Conservation (phyloP, 2,888 invertebrate genomes). For the Onthophagus sagittarius region DNA sequence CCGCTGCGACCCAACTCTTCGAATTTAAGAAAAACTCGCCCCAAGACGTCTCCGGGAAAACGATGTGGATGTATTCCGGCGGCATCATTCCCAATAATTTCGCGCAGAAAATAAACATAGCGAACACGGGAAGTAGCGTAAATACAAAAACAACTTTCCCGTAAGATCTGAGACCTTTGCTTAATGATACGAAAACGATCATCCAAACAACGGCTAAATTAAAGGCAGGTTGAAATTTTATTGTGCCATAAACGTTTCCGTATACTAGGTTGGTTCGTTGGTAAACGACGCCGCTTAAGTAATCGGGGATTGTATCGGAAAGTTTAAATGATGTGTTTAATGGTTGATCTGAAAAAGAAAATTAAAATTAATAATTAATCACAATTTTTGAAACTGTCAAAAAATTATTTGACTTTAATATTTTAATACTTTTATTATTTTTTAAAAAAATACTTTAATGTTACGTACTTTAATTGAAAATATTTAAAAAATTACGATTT, state of each 20-base stretch:
- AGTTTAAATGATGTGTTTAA: conserved; percentile 53
- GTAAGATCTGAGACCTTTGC: conserved; percentile 81
- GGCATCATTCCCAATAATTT: conserved; percentile 73
- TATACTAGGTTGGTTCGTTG: conserved; percentile 54
- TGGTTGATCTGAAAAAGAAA: conserved; percentile 23
- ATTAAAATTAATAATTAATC: background rate
- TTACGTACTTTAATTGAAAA: too few species aligned
- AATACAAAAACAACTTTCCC: conserved; percentile 81
- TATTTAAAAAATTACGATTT: too few species aligned
- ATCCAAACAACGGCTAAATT: conserved; percentile 89
- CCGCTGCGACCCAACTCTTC: conserved; percentile 85
- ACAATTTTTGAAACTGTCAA: too few species aligned
- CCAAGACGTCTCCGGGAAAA: conserved; percentile 79
- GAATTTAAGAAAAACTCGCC: conserved; percentile 81
- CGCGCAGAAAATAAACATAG: conserved; percentile 68
- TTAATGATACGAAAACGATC: conserved; percentile 80
- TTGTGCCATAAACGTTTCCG: conserved; percentile 54
- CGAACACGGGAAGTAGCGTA: conserved; percentile 72
- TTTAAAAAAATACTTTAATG: too few species aligned
- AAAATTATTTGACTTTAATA: background rate
- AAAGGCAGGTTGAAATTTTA: conserved; percentile 86
- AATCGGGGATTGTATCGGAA: conserved; percentile 77
- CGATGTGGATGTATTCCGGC: conserved; percentile 60
- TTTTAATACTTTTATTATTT: too few species aligned
- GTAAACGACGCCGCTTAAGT: conserved; percentile 80